phyloP scores from a whole-genome alignment of 2,797 vertebrate genomes.

The Liparis tanakae region DNA sequence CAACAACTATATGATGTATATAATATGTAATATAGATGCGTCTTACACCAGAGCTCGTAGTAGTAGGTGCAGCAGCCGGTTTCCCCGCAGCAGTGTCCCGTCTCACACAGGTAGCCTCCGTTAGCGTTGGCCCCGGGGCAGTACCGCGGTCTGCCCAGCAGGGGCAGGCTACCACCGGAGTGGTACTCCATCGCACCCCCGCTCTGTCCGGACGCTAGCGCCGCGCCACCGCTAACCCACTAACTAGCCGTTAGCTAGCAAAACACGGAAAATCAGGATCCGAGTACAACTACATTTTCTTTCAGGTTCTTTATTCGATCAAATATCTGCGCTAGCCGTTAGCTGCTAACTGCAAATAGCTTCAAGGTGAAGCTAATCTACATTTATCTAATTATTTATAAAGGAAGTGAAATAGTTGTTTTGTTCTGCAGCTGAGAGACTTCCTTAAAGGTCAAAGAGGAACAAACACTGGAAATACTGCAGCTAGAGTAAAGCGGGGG shows the following conservation, averaged over 20 bases:
- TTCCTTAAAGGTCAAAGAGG: slow-evolving; percentile 9
- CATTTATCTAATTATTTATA: slow-evolving; percentile 46
- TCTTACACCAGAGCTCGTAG: slow-evolving; percentile 97
- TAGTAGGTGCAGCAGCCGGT: slow-evolving; percentile 97
- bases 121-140: slow-evolving; percentile 89
- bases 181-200: slow-evolving; percentile 86
- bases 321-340: neutral
- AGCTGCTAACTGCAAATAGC: neutral
- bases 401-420: neutral
- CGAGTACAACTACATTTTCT: slow-evolving; percentile 64
- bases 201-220: slow-evolving; percentile 57
- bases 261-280: neutral
- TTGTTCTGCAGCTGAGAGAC: neutral
- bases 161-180: slow-evolving; percentile 85
- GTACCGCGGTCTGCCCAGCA: slow-evolving; percentile 87
- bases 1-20: too few species aligned
- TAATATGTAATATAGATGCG: too few species aligned
- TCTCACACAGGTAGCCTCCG: slow-evolving; percentile 93
- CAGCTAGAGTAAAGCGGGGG: slow-evolving; percentile 4
- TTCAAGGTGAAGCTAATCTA: slow-evolving; percentile 28
- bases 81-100: slow-evolving; percentile 96
- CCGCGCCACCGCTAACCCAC: slow-evolving; percentile 58
- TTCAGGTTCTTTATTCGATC: too few species aligned
- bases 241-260: slow-evolving; percentile 45
- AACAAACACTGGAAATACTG: neutral